Percentiles rank a stretch among this genome's conserved stretches.
These are phyloP conservation scores for Aplysia californica DNA, from an alignment of 1,140 invertebrate species.

Conservation along the genomic window DNA sequence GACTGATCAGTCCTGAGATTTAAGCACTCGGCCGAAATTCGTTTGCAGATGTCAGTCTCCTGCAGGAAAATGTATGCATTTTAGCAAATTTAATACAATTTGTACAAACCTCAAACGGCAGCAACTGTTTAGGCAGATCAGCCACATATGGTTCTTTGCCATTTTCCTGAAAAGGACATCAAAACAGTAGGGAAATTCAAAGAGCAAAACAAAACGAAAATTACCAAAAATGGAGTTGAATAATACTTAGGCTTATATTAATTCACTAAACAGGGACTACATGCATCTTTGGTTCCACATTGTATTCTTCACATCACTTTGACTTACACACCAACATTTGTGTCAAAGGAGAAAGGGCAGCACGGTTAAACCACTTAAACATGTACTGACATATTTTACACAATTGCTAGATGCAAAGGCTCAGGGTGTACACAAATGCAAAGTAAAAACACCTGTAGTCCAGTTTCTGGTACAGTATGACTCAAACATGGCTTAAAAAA, in stretches of 20 bases:
- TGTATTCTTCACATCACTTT: background rate
- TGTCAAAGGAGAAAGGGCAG: background rate
- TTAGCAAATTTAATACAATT: no score
- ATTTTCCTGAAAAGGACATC: constrained; percentile 12
- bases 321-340: background rate
- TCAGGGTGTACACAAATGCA: no score
- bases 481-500: no score
- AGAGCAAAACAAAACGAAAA: background rate
- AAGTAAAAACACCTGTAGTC: no score
- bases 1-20: no score
- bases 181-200: background rate
- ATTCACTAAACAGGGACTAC: background rate
- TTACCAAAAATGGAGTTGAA: background rate
- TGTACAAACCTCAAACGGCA: constrained; percentile 19
- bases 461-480: no score
- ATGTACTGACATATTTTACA: no score
- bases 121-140: background rate
- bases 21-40: no score
- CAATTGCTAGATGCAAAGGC: no score
- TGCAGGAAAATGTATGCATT: no score
- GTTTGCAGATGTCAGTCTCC: no score
- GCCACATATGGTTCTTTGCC: constrained; percentile 17
- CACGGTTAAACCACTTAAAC: background rate
- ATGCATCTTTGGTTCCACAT: background rate
- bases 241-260: background rate